Evolutionary conservation across 2,113 vertebrate species (phyloP), one percentile per base, ranked within the genome.

Genomic region (Phalacrocorax carbo): DNA sequence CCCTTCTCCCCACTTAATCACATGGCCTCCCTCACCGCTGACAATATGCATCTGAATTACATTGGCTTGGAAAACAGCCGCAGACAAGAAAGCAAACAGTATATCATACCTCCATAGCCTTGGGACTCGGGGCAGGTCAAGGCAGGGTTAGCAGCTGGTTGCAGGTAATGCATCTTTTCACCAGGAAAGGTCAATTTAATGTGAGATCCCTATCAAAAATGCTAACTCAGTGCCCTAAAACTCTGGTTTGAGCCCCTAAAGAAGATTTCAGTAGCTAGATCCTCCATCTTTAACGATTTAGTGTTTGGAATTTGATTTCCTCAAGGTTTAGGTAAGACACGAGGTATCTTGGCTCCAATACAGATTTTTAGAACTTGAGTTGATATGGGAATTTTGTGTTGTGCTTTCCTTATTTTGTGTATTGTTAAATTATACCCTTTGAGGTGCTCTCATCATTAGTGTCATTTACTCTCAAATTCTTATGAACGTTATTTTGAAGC

Each of bases 151-250:
- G 87, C 70, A 96, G 87, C 80, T 96, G 82, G 20, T 94, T 95
- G 91, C 93, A 97, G 84, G 94, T 96, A 92, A 96, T 96, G 85
- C 82, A 82, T 96, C 91, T 95, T 95, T 94, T 95, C 95, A 96
- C 96, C 83, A 73, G 80, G 75, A 94, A 96, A 88, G 71, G 88
- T 93, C 96, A 96, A 82, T 72, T 95, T 95, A 93, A 93, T 93
- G 82, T 83, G 85, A 97, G 78, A 97, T 97, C 57, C 69, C 95
- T 95, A 90, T 96, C 81, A 90, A 76, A 93, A 92, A 96, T 64
- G 49, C 88, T 96, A 69, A 58, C 52, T 97, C 91, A 78, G 68
- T 96, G 92, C 82, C 79, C 38, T 95, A 95, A 90, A 96, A 92
- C 88, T 97, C 86, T 93, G 49, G 34, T 75, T 86, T 69, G 73